These are phyloP conservation scores for Lasiommata megera DNA, from an alignment of 2,888 invertebrate genomes.

Conservation along the genomic window DNA sequence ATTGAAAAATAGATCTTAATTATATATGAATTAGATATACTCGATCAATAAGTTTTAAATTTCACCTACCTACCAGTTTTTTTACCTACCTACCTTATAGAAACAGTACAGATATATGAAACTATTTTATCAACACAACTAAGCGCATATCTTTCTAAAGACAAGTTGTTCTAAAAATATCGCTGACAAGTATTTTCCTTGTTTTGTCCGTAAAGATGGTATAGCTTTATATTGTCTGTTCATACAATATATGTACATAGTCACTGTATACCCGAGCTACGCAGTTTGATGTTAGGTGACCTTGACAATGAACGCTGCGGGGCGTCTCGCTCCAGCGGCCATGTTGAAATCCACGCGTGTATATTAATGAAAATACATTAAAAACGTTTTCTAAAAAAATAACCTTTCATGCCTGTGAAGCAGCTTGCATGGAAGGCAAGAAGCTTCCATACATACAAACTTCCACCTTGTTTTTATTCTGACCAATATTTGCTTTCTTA, in stretches of 20 bases:
- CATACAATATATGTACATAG: background rate
- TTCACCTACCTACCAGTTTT: too few species aligned
- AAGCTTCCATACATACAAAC: background rate
- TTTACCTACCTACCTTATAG: too few species aligned
- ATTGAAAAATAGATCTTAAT: too few species aligned
- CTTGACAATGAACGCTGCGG: conserved; percentile 76
- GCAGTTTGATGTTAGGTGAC: conserved; percentile 73
- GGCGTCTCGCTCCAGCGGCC: conserved; percentile 71
- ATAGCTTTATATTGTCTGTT: conserved; percentile 18
- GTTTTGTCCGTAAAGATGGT: conserved; percentile 21
- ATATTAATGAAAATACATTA: conserved; percentile 67
- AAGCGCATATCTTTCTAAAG: background rate
- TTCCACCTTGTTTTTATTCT: background rate
- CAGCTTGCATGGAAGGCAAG: conserved; percentile 12
- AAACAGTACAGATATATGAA: background rate
- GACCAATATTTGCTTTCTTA: background rate
- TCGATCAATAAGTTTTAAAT: too few species aligned
- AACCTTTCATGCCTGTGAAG: conserved; percentile 4
- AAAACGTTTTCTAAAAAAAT: conserved; percentile 36
- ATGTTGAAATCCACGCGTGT: conserved; percentile 61
- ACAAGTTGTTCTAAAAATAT: conserved; percentile 22
- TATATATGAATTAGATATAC: too few species aligned
- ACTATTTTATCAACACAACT: background rate
- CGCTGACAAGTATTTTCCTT: conserved; percentile 18
- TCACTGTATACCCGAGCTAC: conserved; percentile 45